These are phyloP conservation scores for Chloebia gouldiae DNA, from an alignment of 2,113 vertebrate species.

Conservation along the genomic window DNA sequence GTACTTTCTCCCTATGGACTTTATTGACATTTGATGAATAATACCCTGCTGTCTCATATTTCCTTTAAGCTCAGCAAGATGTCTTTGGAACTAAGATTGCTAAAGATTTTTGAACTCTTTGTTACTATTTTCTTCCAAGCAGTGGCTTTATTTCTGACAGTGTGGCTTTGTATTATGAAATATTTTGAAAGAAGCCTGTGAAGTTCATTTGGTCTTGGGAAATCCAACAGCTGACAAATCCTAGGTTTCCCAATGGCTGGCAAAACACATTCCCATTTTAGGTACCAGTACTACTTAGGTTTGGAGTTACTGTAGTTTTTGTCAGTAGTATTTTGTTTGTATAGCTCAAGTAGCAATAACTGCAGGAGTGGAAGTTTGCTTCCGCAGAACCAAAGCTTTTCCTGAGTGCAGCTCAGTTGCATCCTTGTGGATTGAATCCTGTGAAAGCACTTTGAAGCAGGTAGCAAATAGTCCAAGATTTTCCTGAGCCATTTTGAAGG, in stretches of 20 bases:
- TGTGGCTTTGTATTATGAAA: not conserved
- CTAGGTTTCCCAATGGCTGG: not conserved
- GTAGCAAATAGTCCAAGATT: slow-evolving; percentile 16
- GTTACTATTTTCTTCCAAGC: not conserved
- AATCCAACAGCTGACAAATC: not conserved
- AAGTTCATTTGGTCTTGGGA: not conserved
- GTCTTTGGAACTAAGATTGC: not conserved
- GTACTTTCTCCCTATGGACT: not conserved
- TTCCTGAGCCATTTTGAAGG: slow-evolving; percentile 47
- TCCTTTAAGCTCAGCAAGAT: slow-evolving; percentile 12
- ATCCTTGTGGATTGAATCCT: not conserved
- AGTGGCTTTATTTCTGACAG: not conserved
- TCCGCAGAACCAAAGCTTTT: slow-evolving; percentile 59
- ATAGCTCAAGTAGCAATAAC: slow-evolving; percentile 58
- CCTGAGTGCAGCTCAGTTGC: slow-evolving; percentile 32
- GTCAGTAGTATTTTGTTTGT: not conserved
- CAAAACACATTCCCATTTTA: slow-evolving; percentile 4
- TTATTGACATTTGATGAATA: not conserved
- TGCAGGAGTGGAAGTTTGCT: slow-evolving; percentile 28
- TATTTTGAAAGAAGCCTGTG: not conserved
- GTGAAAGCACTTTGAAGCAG: slow-evolving; percentile 44
- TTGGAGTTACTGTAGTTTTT: not conserved
- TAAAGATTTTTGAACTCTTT: not conserved
- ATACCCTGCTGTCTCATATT: not conserved
- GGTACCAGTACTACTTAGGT: slow-evolving; percentile 12